These are phyloP conservation scores for Drosophila rellima DNA, from an alignment of 2,888 invertebrate species.

Conservation along the genomic window DNA sequence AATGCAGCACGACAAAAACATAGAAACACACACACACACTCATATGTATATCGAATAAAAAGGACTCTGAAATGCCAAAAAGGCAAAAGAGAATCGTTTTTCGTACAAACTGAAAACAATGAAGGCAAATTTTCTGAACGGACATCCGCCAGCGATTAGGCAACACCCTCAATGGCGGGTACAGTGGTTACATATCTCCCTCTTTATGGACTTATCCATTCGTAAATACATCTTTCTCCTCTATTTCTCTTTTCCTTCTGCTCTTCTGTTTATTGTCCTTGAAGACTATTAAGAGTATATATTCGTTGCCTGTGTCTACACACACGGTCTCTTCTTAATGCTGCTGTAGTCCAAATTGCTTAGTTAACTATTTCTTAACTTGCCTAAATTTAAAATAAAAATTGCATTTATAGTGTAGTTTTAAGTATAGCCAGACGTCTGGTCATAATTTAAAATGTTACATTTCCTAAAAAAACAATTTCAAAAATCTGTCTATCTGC, in stretches of 20 bases:
- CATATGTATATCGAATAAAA: slow-evolving; percentile 16
- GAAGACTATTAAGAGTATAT: slow-evolving; percentile 16
- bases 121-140: slow-evolving; percentile 75
- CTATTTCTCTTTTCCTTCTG: background rate
- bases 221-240: slow-evolving; percentile 10
- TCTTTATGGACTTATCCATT: slow-evolving; percentile 85
- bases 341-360: too few species aligned
- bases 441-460: too few species aligned
- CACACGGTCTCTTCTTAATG: background rate
- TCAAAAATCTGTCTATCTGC: too few species aligned
- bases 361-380: background rate
- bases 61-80: slow-evolving; percentile 35
- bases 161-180: slow-evolving; percentile 28
- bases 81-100: slow-evolving; percentile 28
- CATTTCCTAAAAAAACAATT: too few species aligned
- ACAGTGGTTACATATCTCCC: slow-evolving; percentile 83
- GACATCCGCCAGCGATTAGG: slow-evolving; percentile 76
- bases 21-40: slow-evolving; percentile 16
- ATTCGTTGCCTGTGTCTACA: slow-evolving; percentile 1
- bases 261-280: slow-evolving; percentile 7
- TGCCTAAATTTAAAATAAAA: background rate
- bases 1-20: slow-evolving; percentile 48
- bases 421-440: too few species aligned
- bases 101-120: slow-evolving; percentile 66
- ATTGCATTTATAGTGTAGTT: background rate